Base-by-base conservation (phyloP, 2,113 vertebrate species). In the Lichenostomus cassidix region DNA sequence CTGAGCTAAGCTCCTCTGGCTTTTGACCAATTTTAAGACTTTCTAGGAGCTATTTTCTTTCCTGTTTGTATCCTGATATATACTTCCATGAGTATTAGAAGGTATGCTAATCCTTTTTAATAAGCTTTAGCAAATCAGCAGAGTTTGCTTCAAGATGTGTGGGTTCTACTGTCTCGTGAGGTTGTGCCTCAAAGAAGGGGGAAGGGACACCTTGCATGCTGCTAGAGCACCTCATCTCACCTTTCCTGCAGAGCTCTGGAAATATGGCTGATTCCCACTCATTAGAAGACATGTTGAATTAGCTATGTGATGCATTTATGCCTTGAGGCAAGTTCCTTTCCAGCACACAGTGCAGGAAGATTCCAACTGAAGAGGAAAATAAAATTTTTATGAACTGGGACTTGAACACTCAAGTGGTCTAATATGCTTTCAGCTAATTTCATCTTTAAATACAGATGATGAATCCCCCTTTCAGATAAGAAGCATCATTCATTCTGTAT, bases 341-440 rank as follows among this genome's bases (percentile, higher is more conserved):
- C 74, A 87, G 83, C 31, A 5, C 75, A 71, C 39, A 58, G 84
- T 46, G 28, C 46, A 55, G 82, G 67, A 95, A 94, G 63, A 69
- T 86, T 92, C 73, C 31, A 71, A 2, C 83, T 93, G 92, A 93
- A 94, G 85, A 75, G 74, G 63, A 83, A 83, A 96, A 93, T 97
- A 95, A 82, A 94, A 92, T 55, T 93, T 97, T 95, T 92, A 97
- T 96, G 94, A 95, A 89, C 89, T 69, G 90, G 86, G 93, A 94
- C 94, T 87, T 89, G 59, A 92, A 85, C 56, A 3, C 78, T 97
- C 69, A 83, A 97, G 58, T 92, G 44, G 94, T 83, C 53, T 95
- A 96, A 83, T 92, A 70, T 28, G 89, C 94, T 97, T 95, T 89
- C 79, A 84, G 79, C 80, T 94, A 84, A 97, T 93, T 94, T 96